Evolutionary conservation across 2,888 invertebrate species (phyloP).

Genomic region (Stenichneumon culpator): DNA sequence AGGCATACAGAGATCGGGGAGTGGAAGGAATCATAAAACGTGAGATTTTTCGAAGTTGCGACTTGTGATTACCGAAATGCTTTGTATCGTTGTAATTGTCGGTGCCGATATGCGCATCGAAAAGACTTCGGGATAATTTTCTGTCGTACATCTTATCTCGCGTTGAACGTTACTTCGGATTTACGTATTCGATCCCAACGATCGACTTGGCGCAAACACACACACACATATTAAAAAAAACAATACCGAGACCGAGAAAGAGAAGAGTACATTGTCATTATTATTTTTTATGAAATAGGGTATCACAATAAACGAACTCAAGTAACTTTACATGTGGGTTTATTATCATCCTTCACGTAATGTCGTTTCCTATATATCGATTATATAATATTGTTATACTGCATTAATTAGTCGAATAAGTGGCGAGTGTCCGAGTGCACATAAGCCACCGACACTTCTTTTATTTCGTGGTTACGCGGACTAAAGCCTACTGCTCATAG

Average conservation of each 20-base stretch:
- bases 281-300: conserved; percentile 81
- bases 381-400: no score
- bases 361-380: no score
- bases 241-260: conserved; percentile 50
- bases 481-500: no score
- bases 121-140: conserved; percentile 40
- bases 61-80: conserved; percentile 49
- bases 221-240: conserved; percentile 5
- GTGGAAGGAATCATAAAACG: neutral
- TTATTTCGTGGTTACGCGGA: no score
- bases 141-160: conserved; percentile 54
- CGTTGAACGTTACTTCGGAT: conserved; percentile 58
- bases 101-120: conserved; percentile 63
- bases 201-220: conserved; percentile 52
- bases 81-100: conserved; percentile 63
- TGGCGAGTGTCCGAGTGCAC: no score
- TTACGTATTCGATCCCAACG: conserved; percentile 59
- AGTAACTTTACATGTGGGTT: conserved; percentile 59
- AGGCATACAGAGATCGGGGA: neutral
- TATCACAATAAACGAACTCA: conserved; percentile 79
- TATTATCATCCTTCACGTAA: conserved; percentile 1
- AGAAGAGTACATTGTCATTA: conserved; percentile 77
- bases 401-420: no score
- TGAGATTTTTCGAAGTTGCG: conserved; percentile 16
- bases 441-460: no score